Evolutionary conservation across 2,113 vertebrate genomes (phyloP).

Genomic region (Callospermophilus lateralis): DNA sequence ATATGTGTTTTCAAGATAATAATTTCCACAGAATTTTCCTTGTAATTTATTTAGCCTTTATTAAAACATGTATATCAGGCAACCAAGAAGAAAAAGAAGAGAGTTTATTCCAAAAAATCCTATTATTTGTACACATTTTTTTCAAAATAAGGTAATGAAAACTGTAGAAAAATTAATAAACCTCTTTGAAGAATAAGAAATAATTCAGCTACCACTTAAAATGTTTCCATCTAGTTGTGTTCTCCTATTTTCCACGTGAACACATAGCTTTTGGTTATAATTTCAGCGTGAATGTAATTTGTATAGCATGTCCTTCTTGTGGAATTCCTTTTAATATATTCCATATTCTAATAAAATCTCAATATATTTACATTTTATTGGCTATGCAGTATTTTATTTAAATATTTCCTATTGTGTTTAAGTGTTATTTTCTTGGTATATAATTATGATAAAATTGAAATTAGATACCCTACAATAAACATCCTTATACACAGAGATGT

Average conservation of each 20-base stretch:
- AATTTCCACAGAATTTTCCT: background rate
- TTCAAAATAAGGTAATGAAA: background rate
- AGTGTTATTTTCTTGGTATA: background rate
- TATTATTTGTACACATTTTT: background rate
- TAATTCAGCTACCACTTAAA: background rate
- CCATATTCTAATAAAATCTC: background rate
- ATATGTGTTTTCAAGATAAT: background rate
- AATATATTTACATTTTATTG: background rate
- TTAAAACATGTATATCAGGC: background rate
- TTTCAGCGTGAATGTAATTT: background rate
- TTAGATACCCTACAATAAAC: background rate
- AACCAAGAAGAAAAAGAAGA: background rate
- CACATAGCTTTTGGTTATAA: background rate
- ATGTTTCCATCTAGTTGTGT: background rate
- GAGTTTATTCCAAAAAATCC: background rate
- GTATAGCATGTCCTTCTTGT: background rate
- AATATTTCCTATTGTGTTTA: background rate
- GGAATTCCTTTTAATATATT: background rate
- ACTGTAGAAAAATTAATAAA: background rate
- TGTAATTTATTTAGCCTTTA: background rate
- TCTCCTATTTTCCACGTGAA: background rate
- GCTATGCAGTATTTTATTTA: background rate
- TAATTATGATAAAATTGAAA: background rate
- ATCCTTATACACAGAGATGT: background rate
- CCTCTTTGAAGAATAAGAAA: background rate